A percentile compares a stretch with the other conserved stretches of the same genome.
These are phyloP conservation scores for Saturnia japonica DNA, from an alignment of 2,888 invertebrate species.

Conservation along the genomic window DNA sequence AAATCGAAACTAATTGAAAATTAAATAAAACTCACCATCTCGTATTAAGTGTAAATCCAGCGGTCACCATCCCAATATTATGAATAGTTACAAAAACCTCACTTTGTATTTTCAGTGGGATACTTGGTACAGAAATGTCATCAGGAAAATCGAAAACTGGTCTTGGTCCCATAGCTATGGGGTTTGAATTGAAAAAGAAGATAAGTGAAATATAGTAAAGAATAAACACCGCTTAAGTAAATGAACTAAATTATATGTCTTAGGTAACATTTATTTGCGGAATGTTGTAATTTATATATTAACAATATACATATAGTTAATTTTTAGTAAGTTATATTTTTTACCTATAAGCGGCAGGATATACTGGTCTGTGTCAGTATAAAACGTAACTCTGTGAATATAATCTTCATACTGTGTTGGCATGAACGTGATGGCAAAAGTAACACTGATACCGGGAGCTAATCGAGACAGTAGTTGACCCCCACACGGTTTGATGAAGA, in stretches of 20 bases:
- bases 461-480: conserved; percentile 77
- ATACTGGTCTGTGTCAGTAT: conserved; percentile 78
- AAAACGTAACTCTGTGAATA: conserved; percentile 75
- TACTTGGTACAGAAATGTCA: conserved; percentile 54
- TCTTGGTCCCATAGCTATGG: conserved; percentile 70
- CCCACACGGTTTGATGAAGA: conserved; percentile 71
- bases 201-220: not conserved
- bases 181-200: not conserved
- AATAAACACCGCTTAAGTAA: not conserved
- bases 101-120: conserved; percentile 65
- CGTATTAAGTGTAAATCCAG: conserved; percentile 60
- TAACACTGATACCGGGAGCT: conserved; percentile 86
- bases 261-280: no score
- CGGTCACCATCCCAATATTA: conserved; percentile 58
- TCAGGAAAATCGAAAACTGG: conserved; percentile 70
- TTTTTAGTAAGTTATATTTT: conserved; percentile 16
- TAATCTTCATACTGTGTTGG: conserved; percentile 82
- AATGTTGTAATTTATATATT: no score
- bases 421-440: conserved; percentile 83
- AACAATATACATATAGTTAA: not conserved
- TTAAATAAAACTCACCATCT: conserved; percentile 51
- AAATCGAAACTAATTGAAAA: not conserved
- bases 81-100: conserved; percentile 44
- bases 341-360: conserved; percentile 83
- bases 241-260: not conserved